Percentiles rank a stretch among this genome's conserved stretches.
These are phyloP conservation scores for Mycalesis mineus DNA, from an alignment of 2,888 invertebrate genomes.

Conservation along the genomic window DNA sequence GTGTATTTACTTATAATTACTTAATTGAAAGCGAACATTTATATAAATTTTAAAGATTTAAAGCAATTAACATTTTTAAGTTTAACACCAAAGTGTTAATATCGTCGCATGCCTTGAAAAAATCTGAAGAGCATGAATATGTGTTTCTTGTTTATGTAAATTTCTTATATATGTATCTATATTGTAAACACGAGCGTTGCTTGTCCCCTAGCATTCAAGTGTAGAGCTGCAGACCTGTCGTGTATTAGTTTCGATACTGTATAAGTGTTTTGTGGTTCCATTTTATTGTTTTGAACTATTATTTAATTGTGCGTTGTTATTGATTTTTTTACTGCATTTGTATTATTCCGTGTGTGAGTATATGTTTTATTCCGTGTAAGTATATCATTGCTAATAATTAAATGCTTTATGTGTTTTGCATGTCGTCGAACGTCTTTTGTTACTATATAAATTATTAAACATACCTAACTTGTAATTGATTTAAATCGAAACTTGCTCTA, in stretches of 20 bases:
- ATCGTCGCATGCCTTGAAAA: constrained; percentile 11
- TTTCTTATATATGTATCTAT: constrained; percentile 13
- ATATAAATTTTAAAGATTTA: too few relatives aligned
- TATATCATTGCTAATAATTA: constrained; percentile 20
- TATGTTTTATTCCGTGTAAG: not conserved
- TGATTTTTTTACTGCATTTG: not conserved
- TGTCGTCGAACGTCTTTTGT: constrained; percentile 16
- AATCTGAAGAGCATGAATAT: constrained; percentile 24
- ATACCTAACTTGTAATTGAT: not conserved
- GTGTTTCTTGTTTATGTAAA: constrained; percentile 27
- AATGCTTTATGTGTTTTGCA: constrained; percentile 28
- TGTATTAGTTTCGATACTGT: constrained; percentile 36
- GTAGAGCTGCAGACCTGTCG: constrained; percentile 59
- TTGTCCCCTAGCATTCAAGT: constrained; percentile 66
- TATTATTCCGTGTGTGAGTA: constrained; percentile 8
- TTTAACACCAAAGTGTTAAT: not conserved
- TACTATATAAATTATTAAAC: constrained; percentile 8
- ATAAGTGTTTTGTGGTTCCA: constrained; percentile 25
- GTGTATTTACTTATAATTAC: too few relatives aligned
- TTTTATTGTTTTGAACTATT: constrained; percentile 2
- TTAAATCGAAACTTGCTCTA: not conserved
- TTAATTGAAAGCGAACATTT: too few relatives aligned
- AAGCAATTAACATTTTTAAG: too few relatives aligned
- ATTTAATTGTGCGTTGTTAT: not conserved
- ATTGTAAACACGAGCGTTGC: constrained; percentile 64